A percentile compares a stretch with the other conserved stretches of the same genome.
phyloP scores from a whole-genome alignment of 2,113 vertebrate genomes.

The Cyprinodon variegatus region DNA sequence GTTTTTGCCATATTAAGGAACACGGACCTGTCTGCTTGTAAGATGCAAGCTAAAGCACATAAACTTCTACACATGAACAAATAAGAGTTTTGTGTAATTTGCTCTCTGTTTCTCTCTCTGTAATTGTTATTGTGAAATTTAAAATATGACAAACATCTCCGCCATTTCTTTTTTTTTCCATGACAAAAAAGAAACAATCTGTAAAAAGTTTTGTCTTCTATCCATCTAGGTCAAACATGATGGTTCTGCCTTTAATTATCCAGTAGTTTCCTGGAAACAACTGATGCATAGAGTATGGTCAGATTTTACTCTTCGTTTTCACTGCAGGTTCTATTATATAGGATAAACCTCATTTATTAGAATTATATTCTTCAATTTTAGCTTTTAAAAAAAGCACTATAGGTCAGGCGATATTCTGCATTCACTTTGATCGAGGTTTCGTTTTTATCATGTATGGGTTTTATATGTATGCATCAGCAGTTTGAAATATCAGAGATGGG shows the following conservation, averaged over 20 bases:
- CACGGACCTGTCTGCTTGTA: no score
- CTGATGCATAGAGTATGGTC: slow-evolving; percentile 38
- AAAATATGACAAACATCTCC: slow-evolving; percentile 69
- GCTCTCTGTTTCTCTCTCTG: slow-evolving; percentile 8
- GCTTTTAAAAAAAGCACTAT: slow-evolving; percentile 8
- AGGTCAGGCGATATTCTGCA: background rate
- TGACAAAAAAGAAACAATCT: slow-evolving; percentile 57
- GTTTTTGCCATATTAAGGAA: no score
- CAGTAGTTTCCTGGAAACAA: slow-evolving; percentile 37
- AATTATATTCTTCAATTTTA: slow-evolving; percentile 15
- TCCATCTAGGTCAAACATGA: slow-evolving; percentile 48
- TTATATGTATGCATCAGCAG: slow-evolving; percentile 28
- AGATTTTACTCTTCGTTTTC: slow-evolving; percentile 49
- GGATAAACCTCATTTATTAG: slow-evolving; percentile 17
- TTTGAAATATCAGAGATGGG: slow-evolving; percentile 19
- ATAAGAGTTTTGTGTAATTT: slow-evolving; percentile 28
- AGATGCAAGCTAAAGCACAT: background rate
- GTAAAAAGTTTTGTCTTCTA: slow-evolving; percentile 63
- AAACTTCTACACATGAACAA: slow-evolving; percentile 21
- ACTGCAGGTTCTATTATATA: background rate
- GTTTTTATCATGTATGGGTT: slow-evolving; percentile 3
- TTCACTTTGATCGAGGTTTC: background rate
- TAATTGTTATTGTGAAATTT: slow-evolving; percentile 38
- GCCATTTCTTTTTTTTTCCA: slow-evolving; percentile 34
- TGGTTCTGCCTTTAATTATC: slow-evolving; percentile 46